Conservation (phyloP, 35 echinoderm and acorn worm genomes). For the Patiria miniata region DNA sequence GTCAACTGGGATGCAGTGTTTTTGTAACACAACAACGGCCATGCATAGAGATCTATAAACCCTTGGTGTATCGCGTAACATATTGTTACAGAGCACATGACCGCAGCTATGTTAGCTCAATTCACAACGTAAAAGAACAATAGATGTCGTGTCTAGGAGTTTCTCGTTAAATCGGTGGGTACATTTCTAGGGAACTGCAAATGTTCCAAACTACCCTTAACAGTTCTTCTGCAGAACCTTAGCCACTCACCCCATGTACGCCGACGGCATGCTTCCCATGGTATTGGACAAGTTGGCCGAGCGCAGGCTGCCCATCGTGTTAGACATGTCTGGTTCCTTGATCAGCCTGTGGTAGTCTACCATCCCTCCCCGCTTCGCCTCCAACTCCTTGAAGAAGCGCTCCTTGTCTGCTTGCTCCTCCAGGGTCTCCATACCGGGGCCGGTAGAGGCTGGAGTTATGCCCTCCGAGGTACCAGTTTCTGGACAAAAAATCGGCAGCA, state of each 20-base stretch:
- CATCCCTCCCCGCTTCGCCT: slow-evolving; percentile 64
- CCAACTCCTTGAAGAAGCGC: slow-evolving; percentile 88
- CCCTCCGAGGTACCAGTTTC: slow-evolving; percentile 12
- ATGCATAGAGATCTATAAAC: too few species aligned
- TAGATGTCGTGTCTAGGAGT: too few species aligned
- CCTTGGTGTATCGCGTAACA: too few species aligned
- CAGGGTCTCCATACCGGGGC: slow-evolving; percentile 85
- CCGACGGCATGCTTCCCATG: slow-evolving; percentile 66
- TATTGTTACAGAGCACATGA: too few species aligned
- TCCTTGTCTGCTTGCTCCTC: slow-evolving; percentile 95
- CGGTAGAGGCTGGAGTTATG: slow-evolving; percentile 55
- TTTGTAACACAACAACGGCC: too few species aligned
- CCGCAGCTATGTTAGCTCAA: too few species aligned
- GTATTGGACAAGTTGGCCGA: slow-evolving; percentile 17
- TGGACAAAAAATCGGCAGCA: not conserved
- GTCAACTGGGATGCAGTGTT: too few species aligned
- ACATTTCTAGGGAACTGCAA: too few species aligned
- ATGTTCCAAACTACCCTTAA: too few species aligned
- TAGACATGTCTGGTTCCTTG: slow-evolving; percentile 43
- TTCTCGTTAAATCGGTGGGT: too few species aligned
- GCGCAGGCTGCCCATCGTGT: slow-evolving; percentile 52
- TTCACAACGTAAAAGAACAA: too few species aligned
- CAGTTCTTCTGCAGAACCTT: too few species aligned
- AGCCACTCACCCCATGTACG: slow-evolving; percentile 87
- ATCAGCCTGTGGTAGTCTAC: slow-evolving; percentile 81